Conservation (phyloP, 2,888 invertebrate genomes). For the Diarsia dahlii region DNA sequence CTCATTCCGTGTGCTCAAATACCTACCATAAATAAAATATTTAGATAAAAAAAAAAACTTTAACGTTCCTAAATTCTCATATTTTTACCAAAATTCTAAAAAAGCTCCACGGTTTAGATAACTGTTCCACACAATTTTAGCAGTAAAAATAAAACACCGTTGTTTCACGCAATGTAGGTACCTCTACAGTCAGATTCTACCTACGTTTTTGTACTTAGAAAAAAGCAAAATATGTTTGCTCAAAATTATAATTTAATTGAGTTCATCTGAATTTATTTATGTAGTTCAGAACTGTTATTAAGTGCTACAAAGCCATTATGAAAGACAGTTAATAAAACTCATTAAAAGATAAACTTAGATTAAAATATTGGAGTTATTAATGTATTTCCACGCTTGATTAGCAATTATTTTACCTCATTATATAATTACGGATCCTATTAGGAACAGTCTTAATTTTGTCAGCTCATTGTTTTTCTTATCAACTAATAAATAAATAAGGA, state of each 20-base stretch:
- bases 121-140: constrained; percentile 54
- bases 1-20: too few relatives aligned
- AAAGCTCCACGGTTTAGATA: constrained; percentile 28
- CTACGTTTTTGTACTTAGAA: background rate
- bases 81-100: constrained; percentile 3
- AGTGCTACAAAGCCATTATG: too few relatives aligned
- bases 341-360: background rate
- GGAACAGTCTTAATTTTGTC: background rate
- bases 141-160: constrained; percentile 48
- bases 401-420: background rate
- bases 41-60: too few relatives aligned
- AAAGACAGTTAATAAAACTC: too few relatives aligned
- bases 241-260: background rate
- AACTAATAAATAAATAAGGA: constrained; percentile 14
- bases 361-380: background rate
- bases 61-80: background rate
- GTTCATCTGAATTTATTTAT: background rate
- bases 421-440: background rate
- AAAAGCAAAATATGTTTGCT: background rate
- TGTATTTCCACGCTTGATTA: background rate
- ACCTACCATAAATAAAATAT: too few relatives aligned
- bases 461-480: constrained; percentile 3
- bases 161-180: constrained; percentile 24
- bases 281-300: too few relatives aligned
- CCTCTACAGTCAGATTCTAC: background rate